These are phyloP conservation scores for Fulica atra DNA, from an alignment of 2,113 vertebrate species.

Conservation along the genomic window DNA sequence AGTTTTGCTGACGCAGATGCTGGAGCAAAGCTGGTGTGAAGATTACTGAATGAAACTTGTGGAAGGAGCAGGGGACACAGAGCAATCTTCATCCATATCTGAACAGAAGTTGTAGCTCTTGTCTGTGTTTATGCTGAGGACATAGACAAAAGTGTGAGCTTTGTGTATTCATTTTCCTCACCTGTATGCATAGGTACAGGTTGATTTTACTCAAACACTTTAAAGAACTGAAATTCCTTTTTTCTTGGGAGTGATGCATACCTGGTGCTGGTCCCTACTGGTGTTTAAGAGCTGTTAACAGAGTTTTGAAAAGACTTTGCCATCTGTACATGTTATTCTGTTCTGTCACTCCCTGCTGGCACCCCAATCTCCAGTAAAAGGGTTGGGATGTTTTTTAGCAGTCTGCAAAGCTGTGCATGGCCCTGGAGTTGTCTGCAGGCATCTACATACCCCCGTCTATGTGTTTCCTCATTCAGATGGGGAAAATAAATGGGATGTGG, in stretches of 20 bases:
- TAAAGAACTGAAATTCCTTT: not conserved
- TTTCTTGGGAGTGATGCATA: not conserved
- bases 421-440: not conserved
- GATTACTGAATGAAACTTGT: not conserved
- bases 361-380: not conserved
- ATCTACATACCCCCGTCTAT: not conserved
- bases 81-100: not conserved
- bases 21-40: not conserved
- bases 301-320: not conserved
- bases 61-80: not conserved
- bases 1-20: not conserved
- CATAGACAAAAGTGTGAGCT: not conserved
- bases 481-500: not conserved
- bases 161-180: not conserved
- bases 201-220: not conserved
- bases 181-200: not conserved
- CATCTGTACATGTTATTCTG: not conserved
- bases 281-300: not conserved
- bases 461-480: not conserved
- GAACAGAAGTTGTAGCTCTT: not conserved
- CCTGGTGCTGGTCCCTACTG: not conserved
- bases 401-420: not conserved
- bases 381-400: not conserved
- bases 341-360: not conserved
- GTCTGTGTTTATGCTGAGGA: not conserved